Base-by-base conservation (phyloP, 2,113 vertebrate genomes). In the Columba livia region DNA sequence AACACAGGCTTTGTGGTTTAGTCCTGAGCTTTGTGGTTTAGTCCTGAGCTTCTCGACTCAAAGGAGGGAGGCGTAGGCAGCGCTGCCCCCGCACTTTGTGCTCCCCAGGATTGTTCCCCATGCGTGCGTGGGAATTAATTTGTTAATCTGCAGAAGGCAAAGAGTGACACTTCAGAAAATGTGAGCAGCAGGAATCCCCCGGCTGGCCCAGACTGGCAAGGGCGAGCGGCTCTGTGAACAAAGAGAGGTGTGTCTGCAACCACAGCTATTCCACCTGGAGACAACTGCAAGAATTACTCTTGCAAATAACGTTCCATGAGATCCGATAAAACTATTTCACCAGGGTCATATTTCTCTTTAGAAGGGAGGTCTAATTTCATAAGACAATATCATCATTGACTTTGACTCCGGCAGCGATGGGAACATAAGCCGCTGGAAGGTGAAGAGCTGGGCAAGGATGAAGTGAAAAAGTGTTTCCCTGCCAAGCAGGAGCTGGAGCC, bases 371-470 rank as follows among this genome's bases (percentile, higher is more conserved):
- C 93, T 95, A 60, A 0, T 97, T 96, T 95, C 95, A 94, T 93
- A 94, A 96, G 93, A 97, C 97, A 97, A 96, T 95, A 73, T 95
- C 94, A 94, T 95, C 93, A 96, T 97, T 97, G 97, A 97, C 86
- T 89, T 15, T 0, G 21, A 2, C 75, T 47, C 54, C 15, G 9
- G 96, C 95, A 32, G 92, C 10, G 38, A 11, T 42, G 94, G 93
- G 93, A 95, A 94, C 92, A 14, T 0, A 90, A 93, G 65, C 92
- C 36, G 0, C 51, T 4, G 88, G 36, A 48, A 94, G 95, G 91
- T 48, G 83, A 74, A 83, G 92, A 88, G 89, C 91, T 80, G 91
- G 94, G 82, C 67, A 10, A n/a, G 32, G 70, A 75, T n/a, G 70
- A 93, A 74, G 91, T 16, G n/a, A 89, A 94, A 92, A 91, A 40